Percentiles rank a stretch among this genome's conserved stretches.
These are phyloP conservation scores for Adrianichthys oophorus DNA, from an alignment of 2,797 vertebrate species.

Conservation along the genomic window DNA sequence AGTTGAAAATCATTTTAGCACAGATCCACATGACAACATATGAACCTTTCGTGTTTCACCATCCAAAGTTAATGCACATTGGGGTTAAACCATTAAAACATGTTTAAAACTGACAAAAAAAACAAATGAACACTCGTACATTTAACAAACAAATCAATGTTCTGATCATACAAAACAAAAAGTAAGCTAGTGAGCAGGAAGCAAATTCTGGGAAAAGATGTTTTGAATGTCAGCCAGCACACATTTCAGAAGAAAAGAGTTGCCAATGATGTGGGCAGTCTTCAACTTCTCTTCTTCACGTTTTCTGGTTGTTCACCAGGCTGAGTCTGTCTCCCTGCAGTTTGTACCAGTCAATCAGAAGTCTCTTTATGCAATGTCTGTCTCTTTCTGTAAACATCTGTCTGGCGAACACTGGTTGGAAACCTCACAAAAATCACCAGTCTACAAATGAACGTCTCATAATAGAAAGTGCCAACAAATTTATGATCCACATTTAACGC, in stretches of 20 bases:
- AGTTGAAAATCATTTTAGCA: no score
- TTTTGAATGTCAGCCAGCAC: slow-evolving; percentile 40
- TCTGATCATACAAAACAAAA: slow-evolving; percentile 35
- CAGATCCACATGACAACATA: no score
- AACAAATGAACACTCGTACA: slow-evolving; percentile 15
- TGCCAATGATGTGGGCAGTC: slow-evolving; percentile 47
- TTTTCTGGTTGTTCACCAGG: slow-evolving; percentile 18
- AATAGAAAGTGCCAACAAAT: slow-evolving; percentile 29
- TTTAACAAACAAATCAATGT: slow-evolving; percentile 39
- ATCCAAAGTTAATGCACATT: no score
- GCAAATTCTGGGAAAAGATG: slow-evolving; percentile 30
- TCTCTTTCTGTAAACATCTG: slow-evolving; percentile 18
- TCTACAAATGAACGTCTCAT: slow-evolving; percentile 31
- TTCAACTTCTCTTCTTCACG: slow-evolving; percentile 26
- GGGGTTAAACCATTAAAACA: no score
- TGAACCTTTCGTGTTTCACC: no score
- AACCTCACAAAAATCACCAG: slow-evolving; percentile 11
- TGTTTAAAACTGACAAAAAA: slow-evolving; percentile 16
- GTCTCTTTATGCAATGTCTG: slow-evolving; percentile 19
- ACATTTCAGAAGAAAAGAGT: slow-evolving; percentile 37
- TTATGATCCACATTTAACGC: slow-evolving; percentile 20
- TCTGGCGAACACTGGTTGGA: slow-evolving; percentile 5
- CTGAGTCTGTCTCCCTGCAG: slow-evolving; percentile 20
- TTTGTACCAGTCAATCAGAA: slow-evolving; percentile 24
- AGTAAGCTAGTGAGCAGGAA: slow-evolving; percentile 35